Conservation (phyloP, 2,888 invertebrate species). For the Steinernema carpocapsae region DNA sequence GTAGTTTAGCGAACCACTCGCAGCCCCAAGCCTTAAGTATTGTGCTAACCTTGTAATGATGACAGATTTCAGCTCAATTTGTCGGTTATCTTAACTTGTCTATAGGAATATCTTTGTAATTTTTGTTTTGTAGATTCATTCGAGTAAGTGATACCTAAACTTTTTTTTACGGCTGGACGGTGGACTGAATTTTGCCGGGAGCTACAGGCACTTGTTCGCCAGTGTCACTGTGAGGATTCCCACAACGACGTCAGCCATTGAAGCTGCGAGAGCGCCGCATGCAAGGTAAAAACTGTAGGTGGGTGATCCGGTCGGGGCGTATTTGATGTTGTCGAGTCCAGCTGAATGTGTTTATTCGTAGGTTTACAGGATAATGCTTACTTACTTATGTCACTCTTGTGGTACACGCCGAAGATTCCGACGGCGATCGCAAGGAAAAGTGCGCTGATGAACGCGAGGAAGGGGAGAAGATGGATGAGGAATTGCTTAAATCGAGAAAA, state of each 20-base stretch:
- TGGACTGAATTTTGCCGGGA: not conserved
- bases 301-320: not conserved
- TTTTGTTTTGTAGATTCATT: no score
- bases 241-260: not conserved
- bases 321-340: not conserved
- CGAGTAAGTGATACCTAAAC: no score
- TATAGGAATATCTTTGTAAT: no score
- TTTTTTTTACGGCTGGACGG: no score
- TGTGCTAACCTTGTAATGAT: no score
- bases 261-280: not conserved
- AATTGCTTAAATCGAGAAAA: not conserved
- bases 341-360: not conserved
- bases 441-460: not conserved
- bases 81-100: no score
- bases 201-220: not conserved
- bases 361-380: not conserved
- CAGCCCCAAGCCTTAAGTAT: no score
- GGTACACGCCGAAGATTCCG: not conserved
- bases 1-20: not conserved
- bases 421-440: slow-evolving; percentile 23
- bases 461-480: not conserved
- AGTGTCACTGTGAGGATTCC: not conserved
- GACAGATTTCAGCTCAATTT: no score
- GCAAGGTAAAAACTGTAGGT: slow-evolving; percentile 23
- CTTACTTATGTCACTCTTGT: not conserved